phyloP scores from a whole-genome alignment of 2,888 invertebrate genomes.

The Synanthedon tipuliformis region DNA sequence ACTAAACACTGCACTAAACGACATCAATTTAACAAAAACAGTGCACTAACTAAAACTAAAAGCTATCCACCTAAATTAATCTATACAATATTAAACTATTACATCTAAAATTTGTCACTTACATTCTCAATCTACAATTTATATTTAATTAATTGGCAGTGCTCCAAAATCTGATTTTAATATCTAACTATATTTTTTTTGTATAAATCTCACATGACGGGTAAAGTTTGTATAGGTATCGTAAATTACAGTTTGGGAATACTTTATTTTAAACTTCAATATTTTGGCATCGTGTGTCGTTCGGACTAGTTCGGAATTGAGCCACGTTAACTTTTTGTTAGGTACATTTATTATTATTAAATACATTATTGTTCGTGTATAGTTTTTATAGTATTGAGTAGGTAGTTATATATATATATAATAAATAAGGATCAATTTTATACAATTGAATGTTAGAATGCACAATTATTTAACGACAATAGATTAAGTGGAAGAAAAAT shows the following conservation, averaged over 20 bases:
- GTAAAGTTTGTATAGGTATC: not conserved
- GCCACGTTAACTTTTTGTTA: not conserved
- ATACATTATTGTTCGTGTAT: not conserved
- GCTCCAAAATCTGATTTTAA: conserved; percentile 37
- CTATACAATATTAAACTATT: conserved; percentile 18
- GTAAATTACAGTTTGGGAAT: not conserved
- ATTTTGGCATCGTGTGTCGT: not conserved
- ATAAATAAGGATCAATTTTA: not conserved
- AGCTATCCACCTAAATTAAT: conserved; percentile 20
- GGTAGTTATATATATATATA: not conserved
- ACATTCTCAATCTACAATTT: conserved; percentile 16
- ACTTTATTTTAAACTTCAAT: not conserved
- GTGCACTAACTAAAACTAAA: conserved; percentile 11
- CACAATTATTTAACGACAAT: too few species aligned
- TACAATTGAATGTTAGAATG: not conserved
- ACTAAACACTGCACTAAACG: not conserved
- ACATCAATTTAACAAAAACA: not conserved
- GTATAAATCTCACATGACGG: not conserved
- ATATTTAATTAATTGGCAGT: conserved; percentile 56
- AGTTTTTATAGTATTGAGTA: not conserved
- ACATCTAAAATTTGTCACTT: conserved; percentile 4
- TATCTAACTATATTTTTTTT: not conserved
- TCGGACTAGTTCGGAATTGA: not conserved
- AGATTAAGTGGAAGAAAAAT: too few species aligned
- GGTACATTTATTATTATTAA: not conserved